phyloP scores from a whole-genome alignment of 2,113 vertebrate genomes.

The Trematocara variabile region DNA sequence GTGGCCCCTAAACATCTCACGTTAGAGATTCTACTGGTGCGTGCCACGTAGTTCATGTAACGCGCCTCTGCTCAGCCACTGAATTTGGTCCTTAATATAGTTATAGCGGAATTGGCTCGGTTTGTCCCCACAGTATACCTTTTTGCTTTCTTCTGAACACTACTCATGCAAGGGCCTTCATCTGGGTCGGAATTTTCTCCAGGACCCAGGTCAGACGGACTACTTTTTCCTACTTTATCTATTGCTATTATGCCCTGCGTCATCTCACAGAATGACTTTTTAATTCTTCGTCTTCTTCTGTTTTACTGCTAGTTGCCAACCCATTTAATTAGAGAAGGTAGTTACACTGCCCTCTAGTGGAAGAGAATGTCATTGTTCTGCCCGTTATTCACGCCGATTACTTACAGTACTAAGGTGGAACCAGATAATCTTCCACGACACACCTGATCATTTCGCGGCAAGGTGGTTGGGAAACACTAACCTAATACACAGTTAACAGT shows the following conservation, averaged over 20 bases:
- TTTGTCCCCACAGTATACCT: too few relatives aligned
- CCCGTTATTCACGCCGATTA: not conserved
- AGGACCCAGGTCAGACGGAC: too few relatives aligned
- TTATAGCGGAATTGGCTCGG: too few relatives aligned
- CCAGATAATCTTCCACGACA: not conserved
- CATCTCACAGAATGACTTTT: too few relatives aligned
- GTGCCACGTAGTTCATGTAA: not conserved
- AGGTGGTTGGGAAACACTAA: not conserved
- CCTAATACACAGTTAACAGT: not conserved
- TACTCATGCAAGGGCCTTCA: too few relatives aligned
- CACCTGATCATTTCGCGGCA: not conserved
- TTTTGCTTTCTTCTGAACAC: too few relatives aligned
- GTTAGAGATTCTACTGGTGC: not conserved
- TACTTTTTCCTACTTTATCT: too few relatives aligned
- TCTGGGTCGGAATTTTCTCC: too few relatives aligned
- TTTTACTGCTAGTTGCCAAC: not conserved
- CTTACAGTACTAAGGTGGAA: not conserved
- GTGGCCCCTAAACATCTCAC: not conserved
- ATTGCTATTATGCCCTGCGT: too few relatives aligned
- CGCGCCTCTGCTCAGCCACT: conserved; percentile 1
- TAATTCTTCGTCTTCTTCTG: not conserved
- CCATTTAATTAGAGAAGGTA: not conserved
- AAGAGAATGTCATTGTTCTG: not conserved
- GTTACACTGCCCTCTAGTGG: not conserved
- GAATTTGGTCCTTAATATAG: not conserved